These are phyloP conservation scores for Anabacerthia variegaticeps DNA, from an alignment of 2,797 vertebrate genomes.

Conservation along the genomic window DNA sequence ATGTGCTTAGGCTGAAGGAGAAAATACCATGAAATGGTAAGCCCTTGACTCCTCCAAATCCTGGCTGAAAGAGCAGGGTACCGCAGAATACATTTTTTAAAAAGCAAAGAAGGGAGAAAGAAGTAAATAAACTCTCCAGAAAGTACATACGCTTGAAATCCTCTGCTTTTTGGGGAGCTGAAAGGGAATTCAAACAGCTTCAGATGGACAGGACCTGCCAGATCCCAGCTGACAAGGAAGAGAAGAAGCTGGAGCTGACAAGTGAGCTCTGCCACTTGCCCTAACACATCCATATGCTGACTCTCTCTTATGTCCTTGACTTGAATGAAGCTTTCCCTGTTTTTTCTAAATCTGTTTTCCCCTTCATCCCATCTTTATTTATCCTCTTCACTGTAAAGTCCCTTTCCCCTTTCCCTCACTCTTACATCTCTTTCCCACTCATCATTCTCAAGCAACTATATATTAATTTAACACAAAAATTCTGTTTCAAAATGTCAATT, in stretches of 20 bases:
- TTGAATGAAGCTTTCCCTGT: not conserved
- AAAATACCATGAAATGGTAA: not conserved
- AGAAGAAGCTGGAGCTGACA: not conserved
- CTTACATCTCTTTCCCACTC: not conserved
- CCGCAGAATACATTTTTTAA: not conserved
- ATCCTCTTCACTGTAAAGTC: not conserved
- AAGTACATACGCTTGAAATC: not conserved
- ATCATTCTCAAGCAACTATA: not conserved
- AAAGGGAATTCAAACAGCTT: not conserved
- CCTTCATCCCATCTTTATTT: not conserved
- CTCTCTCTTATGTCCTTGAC: not conserved
- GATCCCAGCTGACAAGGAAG: not conserved
- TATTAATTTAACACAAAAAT: not conserved
- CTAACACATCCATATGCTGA: not conserved
- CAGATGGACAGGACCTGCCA: not conserved
- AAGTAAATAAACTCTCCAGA: not conserved
- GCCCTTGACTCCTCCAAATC: not conserved
- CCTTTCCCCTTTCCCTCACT: not conserved
- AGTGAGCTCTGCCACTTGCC: not conserved
- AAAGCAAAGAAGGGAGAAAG: not conserved
- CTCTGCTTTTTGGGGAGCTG: not conserved
- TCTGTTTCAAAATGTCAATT: not conserved
- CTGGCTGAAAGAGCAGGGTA: not conserved
- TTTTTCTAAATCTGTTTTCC: not conserved
- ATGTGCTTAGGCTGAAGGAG: not conserved